Conservation (phyloP, 1,140 invertebrate genomes). For the Medauroidea extradentata region DNA sequence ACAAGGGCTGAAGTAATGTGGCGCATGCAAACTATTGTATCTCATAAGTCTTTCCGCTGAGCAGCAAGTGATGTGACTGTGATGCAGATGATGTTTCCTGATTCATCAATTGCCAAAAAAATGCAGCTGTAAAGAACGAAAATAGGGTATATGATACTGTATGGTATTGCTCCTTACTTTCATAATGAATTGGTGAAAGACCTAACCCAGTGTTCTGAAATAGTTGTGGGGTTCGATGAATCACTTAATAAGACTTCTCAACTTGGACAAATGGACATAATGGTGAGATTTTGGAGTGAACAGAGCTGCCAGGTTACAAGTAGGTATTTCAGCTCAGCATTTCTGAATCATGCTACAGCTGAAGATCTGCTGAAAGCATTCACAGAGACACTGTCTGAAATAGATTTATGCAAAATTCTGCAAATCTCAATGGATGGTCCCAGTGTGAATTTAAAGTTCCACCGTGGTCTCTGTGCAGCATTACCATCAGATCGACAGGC, state of each 20-base stretch:
- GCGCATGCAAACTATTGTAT: too few species aligned
- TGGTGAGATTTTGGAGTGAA: constrained; percentile 17
- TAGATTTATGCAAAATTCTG: constrained; percentile 8
- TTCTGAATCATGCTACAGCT: constrained; percentile 17
- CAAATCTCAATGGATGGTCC: constrained; percentile 14
- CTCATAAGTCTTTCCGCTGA: constrained; percentile 15
- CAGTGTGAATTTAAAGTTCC: constrained; percentile 21
- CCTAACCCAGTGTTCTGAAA: constrained; percentile 13
- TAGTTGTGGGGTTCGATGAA: constrained; percentile 10
- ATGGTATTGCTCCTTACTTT: constrained; percentile 23
- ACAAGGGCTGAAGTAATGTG: too few species aligned
- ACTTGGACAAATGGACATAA: constrained; percentile 16
- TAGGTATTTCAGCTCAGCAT: constrained; percentile 21
- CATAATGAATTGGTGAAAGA: constrained; percentile 12
- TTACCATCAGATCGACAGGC: not conserved
- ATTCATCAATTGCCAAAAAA: constrained; percentile 20
- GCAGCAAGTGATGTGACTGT: constrained; percentile 16
- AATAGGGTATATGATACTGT: constrained; percentile 17
- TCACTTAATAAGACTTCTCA: constrained; percentile 17
- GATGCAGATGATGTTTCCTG: constrained; percentile 20
- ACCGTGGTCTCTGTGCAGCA: too few species aligned
- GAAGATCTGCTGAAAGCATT: constrained; percentile 19
- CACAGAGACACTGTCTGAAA: not conserved
- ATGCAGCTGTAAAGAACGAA: constrained; percentile 24
- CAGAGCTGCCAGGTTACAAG: constrained; percentile 7